Conservation (phyloP, 2,888 invertebrate species). For the Rhamnusium bicolor region DNA sequence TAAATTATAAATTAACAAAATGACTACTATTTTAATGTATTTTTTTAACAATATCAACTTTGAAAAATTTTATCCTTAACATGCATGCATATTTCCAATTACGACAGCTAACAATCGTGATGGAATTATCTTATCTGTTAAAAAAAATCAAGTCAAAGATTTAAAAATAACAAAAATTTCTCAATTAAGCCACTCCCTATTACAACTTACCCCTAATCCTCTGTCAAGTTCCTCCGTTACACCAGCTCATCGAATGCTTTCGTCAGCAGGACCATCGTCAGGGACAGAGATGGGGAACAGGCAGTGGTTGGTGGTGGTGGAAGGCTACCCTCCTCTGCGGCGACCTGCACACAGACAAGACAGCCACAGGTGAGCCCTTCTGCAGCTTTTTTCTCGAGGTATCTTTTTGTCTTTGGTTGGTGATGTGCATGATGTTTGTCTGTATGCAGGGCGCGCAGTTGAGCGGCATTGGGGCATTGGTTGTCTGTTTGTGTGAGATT, state of each 20-base stretch:
- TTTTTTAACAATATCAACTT: too few species aligned
- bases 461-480: constrained; percentile 48
- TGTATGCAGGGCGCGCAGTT: constrained; percentile 70
- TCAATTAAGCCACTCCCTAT: background rate
- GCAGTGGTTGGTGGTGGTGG: constrained; percentile 36
- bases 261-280: constrained; percentile 16
- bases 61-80: too few species aligned
- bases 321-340: constrained; percentile 65
- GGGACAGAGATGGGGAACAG: constrained; percentile 28
- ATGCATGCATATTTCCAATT: too few species aligned
- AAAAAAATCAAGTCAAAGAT: too few species aligned
- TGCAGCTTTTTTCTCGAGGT: constrained; percentile 51
- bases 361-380: constrained; percentile 70
- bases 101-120: too few species aligned
- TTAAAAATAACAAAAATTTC: background rate
- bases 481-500: constrained; percentile 42
- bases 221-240: background rate
- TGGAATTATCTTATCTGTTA: too few species aligned
- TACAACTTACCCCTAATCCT: background rate
- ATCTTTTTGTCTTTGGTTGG: constrained; percentile 62
- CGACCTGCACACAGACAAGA: constrained; percentile 77
- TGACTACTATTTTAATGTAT: too few species aligned
- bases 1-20: too few species aligned
- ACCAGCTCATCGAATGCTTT: constrained; percentile 13
- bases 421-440: constrained; percentile 73